A percentile compares a stretch with the other conserved stretches of the same genome.
Evolutionary conservation across 53 echinoderm and acorn worm species (phyloP).

Genomic region (Hippasteria phrygiana): DNA sequence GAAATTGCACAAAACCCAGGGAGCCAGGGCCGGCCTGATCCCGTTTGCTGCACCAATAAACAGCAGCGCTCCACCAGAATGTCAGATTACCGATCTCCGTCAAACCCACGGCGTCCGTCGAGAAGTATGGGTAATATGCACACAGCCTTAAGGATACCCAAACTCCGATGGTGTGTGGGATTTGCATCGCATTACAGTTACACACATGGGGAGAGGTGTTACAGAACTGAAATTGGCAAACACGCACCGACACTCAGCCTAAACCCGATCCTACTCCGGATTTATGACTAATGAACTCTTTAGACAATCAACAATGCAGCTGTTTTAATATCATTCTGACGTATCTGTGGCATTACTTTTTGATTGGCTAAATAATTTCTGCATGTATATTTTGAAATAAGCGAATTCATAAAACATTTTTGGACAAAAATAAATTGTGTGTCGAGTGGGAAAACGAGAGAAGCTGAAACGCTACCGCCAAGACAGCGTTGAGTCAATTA

Average conservation of each 20-base stretch:
- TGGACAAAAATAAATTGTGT: too few relatives aligned
- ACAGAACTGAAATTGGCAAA: not conserved
- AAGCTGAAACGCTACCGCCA: conserved; percentile 27
- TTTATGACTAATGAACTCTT: not conserved
- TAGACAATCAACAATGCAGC: not conserved
- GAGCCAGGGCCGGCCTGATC: conserved; percentile 24
- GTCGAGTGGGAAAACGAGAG: conserved; percentile 15
- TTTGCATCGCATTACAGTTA: conserved; percentile 62
- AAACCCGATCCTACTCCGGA: conserved; percentile 15
- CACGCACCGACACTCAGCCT: not conserved
- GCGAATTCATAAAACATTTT: too few relatives aligned
- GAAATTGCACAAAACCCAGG: conserved; percentile 13
- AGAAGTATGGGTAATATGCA: not conserved
- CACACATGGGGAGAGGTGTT: conserved; percentile 1
- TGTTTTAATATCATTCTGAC: not conserved
- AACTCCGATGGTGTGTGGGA: not conserved
- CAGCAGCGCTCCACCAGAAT: conserved; percentile 6
- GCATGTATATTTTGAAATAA: too few relatives aligned
- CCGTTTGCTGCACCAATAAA: conserved; percentile 51
- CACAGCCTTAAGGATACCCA: conserved; percentile 9
- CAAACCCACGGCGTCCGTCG: not conserved
- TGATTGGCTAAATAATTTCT: too few relatives aligned
- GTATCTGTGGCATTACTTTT: too few relatives aligned
- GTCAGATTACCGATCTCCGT: conserved; percentile 10
- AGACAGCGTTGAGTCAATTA: conserved; percentile 37